Base-by-base conservation (phyloP, 2,113 vertebrate genomes). In the Chionomys nivalis region DNA sequence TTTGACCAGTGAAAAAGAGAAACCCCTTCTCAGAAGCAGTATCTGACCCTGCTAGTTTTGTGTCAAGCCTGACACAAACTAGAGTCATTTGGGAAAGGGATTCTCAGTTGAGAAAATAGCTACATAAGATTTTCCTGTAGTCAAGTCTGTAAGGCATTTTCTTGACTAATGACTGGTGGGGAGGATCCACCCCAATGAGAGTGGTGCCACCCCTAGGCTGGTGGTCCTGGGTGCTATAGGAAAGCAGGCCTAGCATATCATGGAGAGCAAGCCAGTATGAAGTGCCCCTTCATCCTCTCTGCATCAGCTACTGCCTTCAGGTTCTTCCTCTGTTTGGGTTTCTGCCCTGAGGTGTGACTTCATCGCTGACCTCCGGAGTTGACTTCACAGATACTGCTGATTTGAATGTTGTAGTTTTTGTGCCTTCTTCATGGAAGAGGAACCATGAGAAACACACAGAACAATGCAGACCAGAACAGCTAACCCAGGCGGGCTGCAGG, bases 11-110 rank as follows among this genome's bases (percentile, higher is more conserved):
- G 31, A 70, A 31, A 91, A 90, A 90, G 21, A 83, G n/a, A 83
- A 83, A 72, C 94, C 39, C 39, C 24, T 96, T 97, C 49, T 68
- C 6, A 7, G 66, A 91, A 47, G 19, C 52, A 94, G 31, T 66
- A 77, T 24, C 28, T 23, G 7, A 2, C 24, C 33, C 4, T 81
- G 39, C 39, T 82, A 58, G 49, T 24, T 26, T 82, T 58, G 36
- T 36, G 52, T 58, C 78, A 82, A 58, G 55, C 52, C 24, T 58
- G 77, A 79, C 77, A 55, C 77, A 55, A 73, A 23, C 21, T 75
- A 49, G 21, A 39, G 6, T 26, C 55, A 26, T 61, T 61, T 61
- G 52, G 79, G 23, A 55, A 58, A 82, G 39, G 21, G 55, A 82
- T 39, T 82, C 79, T 61, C 7, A 63, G 9, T 28, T 28, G 55